phyloP scores from a whole-genome alignment of 2,888 invertebrate genomes.

The Melolontha melolontha region DNA sequence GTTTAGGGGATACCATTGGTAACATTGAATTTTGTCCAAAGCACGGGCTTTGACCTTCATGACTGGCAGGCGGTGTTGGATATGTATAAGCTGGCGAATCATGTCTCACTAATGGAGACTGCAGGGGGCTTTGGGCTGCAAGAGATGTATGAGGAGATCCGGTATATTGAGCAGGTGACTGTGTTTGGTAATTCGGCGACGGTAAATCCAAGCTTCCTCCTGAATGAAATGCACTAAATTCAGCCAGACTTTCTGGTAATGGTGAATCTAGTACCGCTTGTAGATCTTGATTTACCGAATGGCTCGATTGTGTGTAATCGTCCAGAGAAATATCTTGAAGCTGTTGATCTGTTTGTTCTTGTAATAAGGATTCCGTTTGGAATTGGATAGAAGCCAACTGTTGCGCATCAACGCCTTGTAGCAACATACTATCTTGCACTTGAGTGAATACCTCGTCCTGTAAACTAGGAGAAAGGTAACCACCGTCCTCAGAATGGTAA shows the following conservation, averaged over 20 bases:
- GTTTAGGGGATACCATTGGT: constrained; percentile 65
- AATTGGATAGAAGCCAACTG: constrained; percentile 67
- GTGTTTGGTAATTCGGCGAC: constrained; percentile 64
- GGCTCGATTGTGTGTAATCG: constrained; percentile 69
- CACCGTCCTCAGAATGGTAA: constrained; percentile 72
- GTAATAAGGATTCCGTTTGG: constrained; percentile 67
- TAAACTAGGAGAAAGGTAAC: constrained; percentile 73
- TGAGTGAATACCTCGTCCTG: constrained; percentile 84
- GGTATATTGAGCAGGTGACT: constrained; percentile 63
- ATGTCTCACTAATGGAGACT: constrained; percentile 73
- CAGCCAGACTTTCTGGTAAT: constrained; percentile 82
- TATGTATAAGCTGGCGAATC: constrained; percentile 84
- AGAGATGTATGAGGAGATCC: constrained; percentile 65
- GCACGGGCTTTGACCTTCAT: constrained; percentile 80
- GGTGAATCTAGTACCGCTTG: constrained; percentile 84
- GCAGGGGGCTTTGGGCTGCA: constrained; percentile 72
- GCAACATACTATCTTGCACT: constrained; percentile 76
- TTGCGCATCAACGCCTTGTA: constrained; percentile 75
- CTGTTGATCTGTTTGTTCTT: constrained; percentile 74
- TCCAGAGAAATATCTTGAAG: constrained; percentile 74
- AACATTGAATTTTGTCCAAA: constrained; percentile 63
- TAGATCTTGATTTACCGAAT: constrained; percentile 77
- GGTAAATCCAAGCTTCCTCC: constrained; percentile 64
- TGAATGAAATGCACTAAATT: constrained; percentile 84
- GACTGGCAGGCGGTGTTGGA: constrained; percentile 90